These are phyloP conservation scores for Ciona savignyi DNA, from an alignment of 23 tunicate species.

Conservation along the genomic window DNA sequence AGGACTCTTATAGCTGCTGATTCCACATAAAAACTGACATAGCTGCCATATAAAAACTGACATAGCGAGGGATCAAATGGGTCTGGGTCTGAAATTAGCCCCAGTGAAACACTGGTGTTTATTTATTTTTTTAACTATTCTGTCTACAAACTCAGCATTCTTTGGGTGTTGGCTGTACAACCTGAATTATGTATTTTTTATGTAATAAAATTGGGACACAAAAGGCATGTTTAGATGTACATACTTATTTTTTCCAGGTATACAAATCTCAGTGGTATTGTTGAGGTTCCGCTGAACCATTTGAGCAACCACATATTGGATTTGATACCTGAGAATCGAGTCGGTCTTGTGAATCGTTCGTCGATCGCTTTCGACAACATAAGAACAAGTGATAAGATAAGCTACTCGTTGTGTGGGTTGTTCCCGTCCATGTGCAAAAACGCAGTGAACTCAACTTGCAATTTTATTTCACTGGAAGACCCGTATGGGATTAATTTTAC, in stretches of 20 bases:
- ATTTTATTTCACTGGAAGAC: constrained; percentile 9
- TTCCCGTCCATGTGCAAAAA: background rate
- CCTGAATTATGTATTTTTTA: too few species aligned
- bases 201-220: too few species aligned
- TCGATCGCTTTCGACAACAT: background rate
- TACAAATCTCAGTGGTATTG: background rate
- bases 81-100: too few species aligned
- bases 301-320: background rate
- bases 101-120: too few species aligned
- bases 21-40: too few species aligned
- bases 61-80: too few species aligned
- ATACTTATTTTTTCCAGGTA: constrained; percentile 4
- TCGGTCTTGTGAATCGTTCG: constrained; percentile 10
- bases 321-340: background rate
- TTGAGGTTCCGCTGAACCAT: constrained; percentile 1
- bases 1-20: too few species aligned
- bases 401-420: constrained; percentile 3
- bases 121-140: too few species aligned
- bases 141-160: too few species aligned
- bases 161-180: too few species aligned
- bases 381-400: background rate
- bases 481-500: constrained; percentile 2
- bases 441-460: background rate
- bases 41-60: too few species aligned
- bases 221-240: too few species aligned